A percentile compares a stretch with the other conserved stretches of the same genome.
phyloP scores from a whole-genome alignment of 30 jellyfish, hydroid and myxozoan genomes.

The Sanderia malayensis region DNA sequence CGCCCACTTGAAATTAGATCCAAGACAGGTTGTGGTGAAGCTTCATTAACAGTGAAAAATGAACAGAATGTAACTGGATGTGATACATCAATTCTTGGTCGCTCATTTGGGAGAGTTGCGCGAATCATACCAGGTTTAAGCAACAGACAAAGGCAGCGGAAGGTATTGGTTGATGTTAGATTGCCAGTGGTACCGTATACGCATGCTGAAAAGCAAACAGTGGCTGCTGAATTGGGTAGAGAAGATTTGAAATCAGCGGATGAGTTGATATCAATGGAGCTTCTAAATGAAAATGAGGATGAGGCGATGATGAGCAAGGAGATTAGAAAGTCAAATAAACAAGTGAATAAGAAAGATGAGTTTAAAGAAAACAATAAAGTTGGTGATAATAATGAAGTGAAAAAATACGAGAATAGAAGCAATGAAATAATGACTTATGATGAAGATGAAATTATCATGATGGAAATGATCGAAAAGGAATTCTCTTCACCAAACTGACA shows the following conservation, averaged over 20 bases:
- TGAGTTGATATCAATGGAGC: neutral
- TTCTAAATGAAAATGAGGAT: neutral
- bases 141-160: neutral
- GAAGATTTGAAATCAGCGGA: slow-evolving; percentile 22
- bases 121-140: neutral
- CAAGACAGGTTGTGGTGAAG: neutral
- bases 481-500: neutral
- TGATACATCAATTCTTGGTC: neutral
- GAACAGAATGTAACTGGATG: neutral
- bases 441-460: slow-evolving; percentile 37
- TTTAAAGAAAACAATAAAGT: neutral
- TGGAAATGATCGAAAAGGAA: slow-evolving; percentile 50
- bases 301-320: neutral
- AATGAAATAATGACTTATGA: slow-evolving; percentile 18
- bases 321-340: neutral
- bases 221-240: neutral
- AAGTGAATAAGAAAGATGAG: neutral
- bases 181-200: neutral
- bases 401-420: neutral
- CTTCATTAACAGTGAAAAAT: no score
- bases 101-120: slow-evolving; percentile 16
- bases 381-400: neutral
- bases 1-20: slow-evolving; percentile 31
- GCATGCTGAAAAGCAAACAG: neutral
- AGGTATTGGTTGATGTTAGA: neutral